phyloP scores from a whole-genome alignment of 1,140 invertebrate species.

The Ceratitis capitata region DNA sequence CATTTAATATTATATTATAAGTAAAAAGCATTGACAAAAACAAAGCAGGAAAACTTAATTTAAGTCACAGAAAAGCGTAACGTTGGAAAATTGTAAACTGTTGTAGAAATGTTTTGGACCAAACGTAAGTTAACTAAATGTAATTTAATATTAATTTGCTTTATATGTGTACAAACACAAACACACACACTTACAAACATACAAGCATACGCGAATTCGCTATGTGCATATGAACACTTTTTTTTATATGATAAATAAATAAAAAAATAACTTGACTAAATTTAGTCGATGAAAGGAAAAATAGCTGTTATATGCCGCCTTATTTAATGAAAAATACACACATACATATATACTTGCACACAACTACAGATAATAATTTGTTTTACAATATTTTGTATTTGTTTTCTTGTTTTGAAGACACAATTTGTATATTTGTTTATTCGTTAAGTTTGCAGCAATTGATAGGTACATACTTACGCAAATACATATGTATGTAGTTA shows the following conservation, averaged over 20 bases:
- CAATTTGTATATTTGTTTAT: slow-evolving; percentile 31
- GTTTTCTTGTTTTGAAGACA: neutral
- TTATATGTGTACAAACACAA: neutral
- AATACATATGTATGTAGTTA: no score
- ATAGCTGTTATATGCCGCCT: neutral
- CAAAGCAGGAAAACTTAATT: neutral
- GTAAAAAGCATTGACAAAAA: neutral
- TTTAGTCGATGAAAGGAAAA: neutral
- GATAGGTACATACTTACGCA: no score
- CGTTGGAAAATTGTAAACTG: no score
- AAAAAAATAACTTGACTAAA: neutral
- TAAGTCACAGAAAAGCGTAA: neutral
- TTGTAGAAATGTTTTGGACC: no score
- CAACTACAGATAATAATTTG: neutral
- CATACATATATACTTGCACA: neutral
- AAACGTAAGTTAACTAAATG: no score
- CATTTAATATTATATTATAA: neutral
- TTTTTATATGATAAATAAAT: no score
- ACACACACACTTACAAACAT: neutral
- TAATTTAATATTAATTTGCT: neutral
- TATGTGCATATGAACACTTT: neutral
- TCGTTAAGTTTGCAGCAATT: slow-evolving; percentile 25
- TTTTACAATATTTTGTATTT: neutral
- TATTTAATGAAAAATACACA: neutral
- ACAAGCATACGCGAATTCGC: neutral